A percentile compares a stretch with the other conserved stretches of the same genome.
Conservation (phyloP, 2,113 vertebrate species). For the Arizona elegans region DNA sequence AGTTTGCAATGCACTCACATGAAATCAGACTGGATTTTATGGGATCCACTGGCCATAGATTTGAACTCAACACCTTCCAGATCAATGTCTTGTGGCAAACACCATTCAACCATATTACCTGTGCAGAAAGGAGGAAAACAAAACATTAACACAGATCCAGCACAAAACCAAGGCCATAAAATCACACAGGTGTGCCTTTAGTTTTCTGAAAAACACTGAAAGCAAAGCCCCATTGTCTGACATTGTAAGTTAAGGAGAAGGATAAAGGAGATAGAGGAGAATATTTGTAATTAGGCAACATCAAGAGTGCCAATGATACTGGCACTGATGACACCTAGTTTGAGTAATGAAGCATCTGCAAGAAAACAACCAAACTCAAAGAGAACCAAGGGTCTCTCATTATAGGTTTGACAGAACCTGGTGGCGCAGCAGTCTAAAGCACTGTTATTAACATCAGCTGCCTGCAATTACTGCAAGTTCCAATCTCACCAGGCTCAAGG, state of each 20-base stretch:
- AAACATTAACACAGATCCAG: background rate
- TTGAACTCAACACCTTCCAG: conserved; percentile 98
- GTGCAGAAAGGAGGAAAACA: background rate
- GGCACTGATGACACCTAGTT: background rate
- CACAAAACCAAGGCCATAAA: background rate
- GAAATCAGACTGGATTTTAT: conserved; percentile 92
- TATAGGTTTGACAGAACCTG: background rate
- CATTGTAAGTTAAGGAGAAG: background rate
- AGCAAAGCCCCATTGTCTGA: background rate
- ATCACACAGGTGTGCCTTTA: background rate
- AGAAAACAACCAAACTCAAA: background rate
- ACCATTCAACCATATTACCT: conserved; percentile 99
- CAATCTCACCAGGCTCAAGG: too few relatives aligned
- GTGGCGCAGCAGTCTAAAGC: too few relatives aligned
- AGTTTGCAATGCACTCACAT: conserved; percentile 78
- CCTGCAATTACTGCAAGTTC: too few relatives aligned
- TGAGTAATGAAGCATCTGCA: background rate
- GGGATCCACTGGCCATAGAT: conserved; percentile 97
- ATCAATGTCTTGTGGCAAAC: conserved; percentile 91
- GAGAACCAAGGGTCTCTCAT: background rate
- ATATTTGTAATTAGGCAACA: background rate
- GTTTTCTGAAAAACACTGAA: background rate
- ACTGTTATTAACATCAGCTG: too few relatives aligned
- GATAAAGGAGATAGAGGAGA: background rate
- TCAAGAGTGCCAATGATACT: background rate